Conservation (phyloP, 2,797 vertebrate genomes). For the Enteromius treurensis region DNA sequence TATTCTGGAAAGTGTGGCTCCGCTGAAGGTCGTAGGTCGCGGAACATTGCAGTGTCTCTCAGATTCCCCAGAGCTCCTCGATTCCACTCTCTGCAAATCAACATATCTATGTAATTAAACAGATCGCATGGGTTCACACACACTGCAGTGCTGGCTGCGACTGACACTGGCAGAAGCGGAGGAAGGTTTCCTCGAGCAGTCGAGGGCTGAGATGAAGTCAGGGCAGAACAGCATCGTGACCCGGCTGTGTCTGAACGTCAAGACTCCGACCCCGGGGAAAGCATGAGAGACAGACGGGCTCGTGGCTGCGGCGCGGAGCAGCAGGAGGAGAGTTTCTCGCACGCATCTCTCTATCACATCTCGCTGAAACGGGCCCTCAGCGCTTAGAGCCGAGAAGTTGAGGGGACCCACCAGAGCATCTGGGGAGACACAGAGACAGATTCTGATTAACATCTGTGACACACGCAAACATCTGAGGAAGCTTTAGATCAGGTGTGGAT, state of each 20-base stretch:
- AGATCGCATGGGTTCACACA: neutral
- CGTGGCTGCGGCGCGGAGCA: slow-evolving; percentile 73
- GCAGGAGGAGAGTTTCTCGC: slow-evolving; percentile 76
- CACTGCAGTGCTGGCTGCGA: slow-evolving; percentile 44
- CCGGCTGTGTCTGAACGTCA: slow-evolving; percentile 74
- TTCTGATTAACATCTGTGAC: neutral
- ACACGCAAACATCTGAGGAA: neutral
- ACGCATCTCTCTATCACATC: slow-evolving; percentile 80
- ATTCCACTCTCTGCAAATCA: slow-evolving; percentile 75
- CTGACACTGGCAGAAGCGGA: slow-evolving; percentile 78
- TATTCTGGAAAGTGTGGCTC: slow-evolving; percentile 72
- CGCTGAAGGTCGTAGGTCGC: slow-evolving; percentile 40
- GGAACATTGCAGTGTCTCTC: slow-evolving; percentile 29
- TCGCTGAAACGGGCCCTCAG: slow-evolving; percentile 74
- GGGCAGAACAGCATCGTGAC: slow-evolving; percentile 86
- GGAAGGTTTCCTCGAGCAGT: slow-evolving; percentile 71
- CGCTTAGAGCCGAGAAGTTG: slow-evolving; percentile 78
- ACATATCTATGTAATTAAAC: neutral
- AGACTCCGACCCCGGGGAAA: slow-evolving; percentile 80
- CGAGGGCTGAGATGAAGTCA: slow-evolving; percentile 78
- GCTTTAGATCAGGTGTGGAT: neutral
- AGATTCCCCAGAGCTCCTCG: slow-evolving; percentile 75
- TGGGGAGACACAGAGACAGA: slow-evolving; percentile 44
- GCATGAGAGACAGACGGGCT: slow-evolving; percentile 72
- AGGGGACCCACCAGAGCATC: slow-evolving; percentile 80